Evolutionary conservation across 92 coral and sea anemone species (phyloP).

Genomic region (Epizoanthus ramosus): DNA sequence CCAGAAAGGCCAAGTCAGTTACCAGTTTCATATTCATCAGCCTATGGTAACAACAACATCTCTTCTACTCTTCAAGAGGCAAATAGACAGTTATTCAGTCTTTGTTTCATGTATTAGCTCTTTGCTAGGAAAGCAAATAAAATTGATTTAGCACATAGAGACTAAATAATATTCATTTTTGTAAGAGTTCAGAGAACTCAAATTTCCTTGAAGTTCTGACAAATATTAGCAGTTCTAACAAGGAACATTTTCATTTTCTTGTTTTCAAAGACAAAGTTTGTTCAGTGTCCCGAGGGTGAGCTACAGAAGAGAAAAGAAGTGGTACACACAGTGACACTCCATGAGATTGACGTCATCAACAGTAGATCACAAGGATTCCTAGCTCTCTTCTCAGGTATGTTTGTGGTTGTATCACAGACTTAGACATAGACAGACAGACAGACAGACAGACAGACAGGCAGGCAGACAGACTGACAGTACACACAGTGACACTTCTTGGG

Average conservation of each 20-base stretch:
- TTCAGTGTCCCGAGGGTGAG: conserved; percentile 99
- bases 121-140: not conserved
- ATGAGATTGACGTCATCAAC: conserved; percentile 98
- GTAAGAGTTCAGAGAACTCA: too few relatives aligned
- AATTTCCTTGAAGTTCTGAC: not conserved
- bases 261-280: conserved; percentile 83
- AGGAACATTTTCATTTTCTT: not conserved
- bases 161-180: too few relatives aligned
- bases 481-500: conserved; percentile 94
- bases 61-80: too few relatives aligned
- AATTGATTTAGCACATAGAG: too few relatives aligned
- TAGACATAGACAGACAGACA: not conserved
- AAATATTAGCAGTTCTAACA: not conserved
- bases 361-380: conserved; percentile 99
- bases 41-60: too few relatives aligned
- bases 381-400: conserved; percentile 93
- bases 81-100: too few relatives aligned
- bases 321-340: conserved; percentile 96
- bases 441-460: not conserved
- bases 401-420: not conserved
- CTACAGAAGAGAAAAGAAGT: conserved; percentile 97
- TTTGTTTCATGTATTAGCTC: conserved; percentile 3
- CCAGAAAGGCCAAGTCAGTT: too few relatives aligned
- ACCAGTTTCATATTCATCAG: too few relatives aligned
- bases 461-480: conserved; percentile 56